These are phyloP conservation scores for Epinotia demarniana DNA, from an alignment of 2,888 invertebrate species.

Conservation along the genomic window DNA sequence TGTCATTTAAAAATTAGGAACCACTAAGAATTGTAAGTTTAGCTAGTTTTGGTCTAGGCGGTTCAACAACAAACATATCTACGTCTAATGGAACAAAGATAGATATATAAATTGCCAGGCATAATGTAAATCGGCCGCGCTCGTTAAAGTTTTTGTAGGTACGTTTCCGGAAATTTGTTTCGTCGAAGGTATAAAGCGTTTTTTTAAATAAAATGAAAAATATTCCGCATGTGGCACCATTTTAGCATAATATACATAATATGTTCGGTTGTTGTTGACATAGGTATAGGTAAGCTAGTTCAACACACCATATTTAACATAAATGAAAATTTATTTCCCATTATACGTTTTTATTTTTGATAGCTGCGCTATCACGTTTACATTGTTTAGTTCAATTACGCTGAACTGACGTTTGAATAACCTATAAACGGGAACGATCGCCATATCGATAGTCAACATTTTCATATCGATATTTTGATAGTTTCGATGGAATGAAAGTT, in stretches of 20 bases:
- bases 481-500: conserved; percentile 42
- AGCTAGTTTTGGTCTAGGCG: too few species aligned
- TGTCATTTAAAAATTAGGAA: too few species aligned
- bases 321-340: neutral
- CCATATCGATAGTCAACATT: conserved; percentile 43
- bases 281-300: neutral
- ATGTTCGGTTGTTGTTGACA: neutral
- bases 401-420: conserved; percentile 39
- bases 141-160: too few species aligned
- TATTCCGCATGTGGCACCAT: neutral
- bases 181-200: too few species aligned
- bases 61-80: too few species aligned
- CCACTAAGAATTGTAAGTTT: too few species aligned
- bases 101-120: too few species aligned
- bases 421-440: conserved; percentile 43
- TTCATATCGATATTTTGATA: conserved; percentile 45
- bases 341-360: conserved; percentile 16
- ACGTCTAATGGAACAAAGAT: too few species aligned
- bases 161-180: too few species aligned
- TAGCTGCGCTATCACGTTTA: conserved; percentile 24
- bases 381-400: conserved; percentile 44
- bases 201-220: neutral
- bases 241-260: neutral
- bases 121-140: too few species aligned
- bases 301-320: neutral